Evolutionary conservation across 2,113 vertebrate genomes (phyloP).

Genomic region (Sapajus apella): DNA sequence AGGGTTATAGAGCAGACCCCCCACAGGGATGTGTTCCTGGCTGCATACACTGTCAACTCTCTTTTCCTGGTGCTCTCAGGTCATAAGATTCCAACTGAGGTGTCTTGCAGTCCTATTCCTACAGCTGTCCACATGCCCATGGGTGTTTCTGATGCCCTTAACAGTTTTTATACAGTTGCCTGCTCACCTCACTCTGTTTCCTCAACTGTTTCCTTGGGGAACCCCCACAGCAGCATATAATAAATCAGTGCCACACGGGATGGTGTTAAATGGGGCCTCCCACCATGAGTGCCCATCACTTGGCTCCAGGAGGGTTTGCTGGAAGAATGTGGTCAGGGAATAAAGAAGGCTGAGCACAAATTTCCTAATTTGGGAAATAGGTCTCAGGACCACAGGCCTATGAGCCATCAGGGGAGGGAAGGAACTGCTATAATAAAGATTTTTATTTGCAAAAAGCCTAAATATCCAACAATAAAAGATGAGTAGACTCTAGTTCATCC

Average conservation of each 20-base stretch:
- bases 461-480: background rate
- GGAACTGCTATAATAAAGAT: background rate
- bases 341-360: background rate
- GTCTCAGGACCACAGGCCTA: background rate
- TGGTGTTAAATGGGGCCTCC: background rate
- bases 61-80: background rate
- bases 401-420: background rate
- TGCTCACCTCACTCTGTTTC: background rate
- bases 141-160: background rate
- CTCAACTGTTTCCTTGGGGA: background rate
- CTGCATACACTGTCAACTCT: background rate
- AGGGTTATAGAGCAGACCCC: background rate
- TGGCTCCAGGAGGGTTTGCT: background rate
- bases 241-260: background rate
- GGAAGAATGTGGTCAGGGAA: background rate
- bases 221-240: background rate
- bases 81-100: background rate
- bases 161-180: background rate
- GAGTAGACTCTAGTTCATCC: background rate
- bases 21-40: background rate
- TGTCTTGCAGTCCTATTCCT: too few relatives aligned
- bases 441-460: conserved; percentile 21
- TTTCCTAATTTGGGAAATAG: background rate
- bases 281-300: too few relatives aligned
- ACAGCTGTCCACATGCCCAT: background rate